These are phyloP conservation scores for Rotaria magnacalcarata DNA, from an alignment of 2,888 invertebrate species.

Conservation along the genomic window DNA sequence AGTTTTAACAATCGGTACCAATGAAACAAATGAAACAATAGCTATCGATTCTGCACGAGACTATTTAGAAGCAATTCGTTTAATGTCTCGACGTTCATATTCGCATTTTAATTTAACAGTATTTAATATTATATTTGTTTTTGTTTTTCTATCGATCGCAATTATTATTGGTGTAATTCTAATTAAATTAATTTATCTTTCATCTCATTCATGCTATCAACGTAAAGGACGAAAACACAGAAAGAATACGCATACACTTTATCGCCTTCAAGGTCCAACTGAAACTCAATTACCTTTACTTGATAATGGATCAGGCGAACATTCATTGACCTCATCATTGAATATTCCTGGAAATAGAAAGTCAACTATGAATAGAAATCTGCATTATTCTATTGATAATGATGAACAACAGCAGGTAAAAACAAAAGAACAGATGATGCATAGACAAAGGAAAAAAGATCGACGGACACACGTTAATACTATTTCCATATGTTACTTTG, in stretches of 20 bases:
- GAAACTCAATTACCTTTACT: constrained; percentile 28
- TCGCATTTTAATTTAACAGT: constrained; percentile 29
- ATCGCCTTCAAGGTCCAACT: constrained; percentile 20
- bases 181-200: neutral
- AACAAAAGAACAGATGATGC: neutral
- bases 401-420: constrained; percentile 21
- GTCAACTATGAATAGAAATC: neutral
- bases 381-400: neutral
- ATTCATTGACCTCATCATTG: constrained; percentile 25
- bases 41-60: constrained; percentile 5
- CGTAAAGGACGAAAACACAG: neutral
- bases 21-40: constrained; percentile 9
- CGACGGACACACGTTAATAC: neutral
- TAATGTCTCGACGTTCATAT: neutral
- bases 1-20: constrained; percentile 1
- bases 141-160: neutral
- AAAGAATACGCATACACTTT: neutral
- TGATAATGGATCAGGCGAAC: neutral
- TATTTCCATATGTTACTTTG: neutral
- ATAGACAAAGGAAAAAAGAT: neutral
- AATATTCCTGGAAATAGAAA: neutral
- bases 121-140: neutral
- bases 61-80: neutral
- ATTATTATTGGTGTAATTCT: neutral
- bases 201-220: neutral